Evolutionary conservation across 2,113 vertebrate species (phyloP).

Genomic region (Cyrtonyx montezumae): DNA sequence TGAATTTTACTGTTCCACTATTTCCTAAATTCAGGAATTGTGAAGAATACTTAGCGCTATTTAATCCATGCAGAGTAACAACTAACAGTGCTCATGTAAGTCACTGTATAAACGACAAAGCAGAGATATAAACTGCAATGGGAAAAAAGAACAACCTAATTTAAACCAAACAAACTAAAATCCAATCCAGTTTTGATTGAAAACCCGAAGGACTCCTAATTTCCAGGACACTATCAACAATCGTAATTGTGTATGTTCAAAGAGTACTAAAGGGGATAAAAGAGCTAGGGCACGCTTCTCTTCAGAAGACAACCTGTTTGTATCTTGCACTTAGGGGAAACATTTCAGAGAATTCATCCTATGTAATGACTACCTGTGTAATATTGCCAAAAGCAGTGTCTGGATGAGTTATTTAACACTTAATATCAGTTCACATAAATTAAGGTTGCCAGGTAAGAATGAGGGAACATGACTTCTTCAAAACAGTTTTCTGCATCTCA

Average conservation of each 20-base stretch:
- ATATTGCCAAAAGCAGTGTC: conserved; percentile 50
- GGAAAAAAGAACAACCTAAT: neutral
- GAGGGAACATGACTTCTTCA: conserved; percentile 44
- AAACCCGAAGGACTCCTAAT: neutral
- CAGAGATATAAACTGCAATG: neutral
- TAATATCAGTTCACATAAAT: conserved; percentile 54
- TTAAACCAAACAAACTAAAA: neutral
- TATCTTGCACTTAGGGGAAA: neutral
- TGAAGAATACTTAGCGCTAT: neutral
- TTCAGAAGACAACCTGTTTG: conserved; percentile 32
- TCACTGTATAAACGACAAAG: neutral
- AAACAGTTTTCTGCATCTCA: conserved; percentile 50
- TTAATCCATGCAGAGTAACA: conserved; percentile 5
- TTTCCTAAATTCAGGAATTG: conserved; percentile 28
- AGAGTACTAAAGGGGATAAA: neutral
- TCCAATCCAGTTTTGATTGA: neutral
- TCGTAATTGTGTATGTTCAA: neutral
- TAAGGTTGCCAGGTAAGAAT: neutral
- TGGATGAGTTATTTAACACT: conserved; percentile 58
- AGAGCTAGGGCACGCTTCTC: neutral
- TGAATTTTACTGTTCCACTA: conserved; percentile 3
- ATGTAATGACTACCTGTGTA: neutral
- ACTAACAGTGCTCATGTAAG: neutral
- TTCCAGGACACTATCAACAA: neutral
- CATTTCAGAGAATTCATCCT: conserved; percentile 37